These are phyloP conservation scores for Setophaga petechia DNA, from an alignment of 2,113 vertebrate species.

Conservation along the genomic window DNA sequence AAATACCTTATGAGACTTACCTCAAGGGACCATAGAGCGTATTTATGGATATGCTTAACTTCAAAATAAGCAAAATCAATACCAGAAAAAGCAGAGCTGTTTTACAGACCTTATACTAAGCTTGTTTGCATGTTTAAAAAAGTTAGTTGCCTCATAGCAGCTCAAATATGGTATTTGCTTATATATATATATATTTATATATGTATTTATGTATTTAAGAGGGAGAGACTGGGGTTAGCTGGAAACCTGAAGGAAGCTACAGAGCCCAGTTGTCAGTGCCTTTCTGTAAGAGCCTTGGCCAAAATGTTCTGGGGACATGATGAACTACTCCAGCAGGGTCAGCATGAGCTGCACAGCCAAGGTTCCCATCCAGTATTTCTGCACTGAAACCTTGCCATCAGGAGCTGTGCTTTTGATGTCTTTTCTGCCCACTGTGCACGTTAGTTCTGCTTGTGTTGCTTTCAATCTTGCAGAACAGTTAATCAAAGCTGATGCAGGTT, in stretches of 20 bases:
- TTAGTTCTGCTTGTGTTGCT: conserved; percentile 56
- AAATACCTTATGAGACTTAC: conserved; percentile 62
- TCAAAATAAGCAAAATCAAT: conserved; percentile 64
- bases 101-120: conserved; percentile 29
- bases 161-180: conserved; percentile 2
- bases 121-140: conserved; percentile 54
- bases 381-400: background rate
- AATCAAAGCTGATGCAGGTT: conserved; percentile 46
- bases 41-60: conserved; percentile 55
- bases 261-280: background rate
- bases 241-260: conserved; percentile 31
- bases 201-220: conserved; percentile 50
- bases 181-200: background rate
- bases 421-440: conserved; percentile 12
- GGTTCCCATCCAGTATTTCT: background rate
- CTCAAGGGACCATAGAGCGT: conserved; percentile 32
- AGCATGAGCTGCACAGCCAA: background rate
- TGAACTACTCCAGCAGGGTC: background rate
- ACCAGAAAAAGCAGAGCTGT: conserved; percentile 11
- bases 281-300: background rate
- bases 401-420: background rate
- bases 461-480: conserved; percentile 54
- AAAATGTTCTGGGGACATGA: background rate
- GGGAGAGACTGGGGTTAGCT: background rate
- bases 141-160: conserved; percentile 8